Conservation (phyloP, 2,888 invertebrate species). For the Hoplodrina ambigua region DNA sequence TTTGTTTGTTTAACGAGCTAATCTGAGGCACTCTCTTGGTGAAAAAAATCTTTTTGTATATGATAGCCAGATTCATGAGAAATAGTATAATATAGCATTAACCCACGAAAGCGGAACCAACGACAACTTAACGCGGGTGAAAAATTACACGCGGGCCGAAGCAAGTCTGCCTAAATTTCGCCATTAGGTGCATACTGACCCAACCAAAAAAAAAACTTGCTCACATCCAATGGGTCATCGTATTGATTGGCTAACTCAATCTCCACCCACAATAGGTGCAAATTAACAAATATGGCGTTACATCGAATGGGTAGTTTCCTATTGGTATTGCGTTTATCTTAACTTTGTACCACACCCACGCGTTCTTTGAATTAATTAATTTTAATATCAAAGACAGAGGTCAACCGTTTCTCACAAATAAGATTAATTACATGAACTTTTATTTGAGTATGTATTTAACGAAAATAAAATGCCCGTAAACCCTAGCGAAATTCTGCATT, state of each 20-base stretch:
- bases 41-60: no score
- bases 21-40: no score
- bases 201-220: no score
- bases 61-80: no score
- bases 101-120: no score
- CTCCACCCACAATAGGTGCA: constrained; percentile 43
- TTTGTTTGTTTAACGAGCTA: no score
- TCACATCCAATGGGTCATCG: constrained; percentile 15
- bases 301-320: constrained; percentile 17
- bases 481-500: background rate
- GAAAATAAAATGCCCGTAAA: background rate
- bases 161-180: background rate
- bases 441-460: background rate
- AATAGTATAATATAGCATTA: no score
- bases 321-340: constrained; percentile 6
- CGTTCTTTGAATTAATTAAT: constrained; percentile 12
- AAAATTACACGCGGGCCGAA: no score
- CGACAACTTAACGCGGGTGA: no score
- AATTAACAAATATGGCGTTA: constrained; percentile 49
- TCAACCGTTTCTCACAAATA: background rate
- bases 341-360: constrained; percentile 27
- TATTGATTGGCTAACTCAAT: constrained; percentile 41
- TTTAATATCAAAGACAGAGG: background rate
- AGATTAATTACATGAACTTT: background rate
- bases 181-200: background rate